Evolutionary conservation across 2,113 vertebrate species (phyloP), one percentile per base, ranked within the genome.

Genomic region (Ranitomeya variabilis): DNA sequence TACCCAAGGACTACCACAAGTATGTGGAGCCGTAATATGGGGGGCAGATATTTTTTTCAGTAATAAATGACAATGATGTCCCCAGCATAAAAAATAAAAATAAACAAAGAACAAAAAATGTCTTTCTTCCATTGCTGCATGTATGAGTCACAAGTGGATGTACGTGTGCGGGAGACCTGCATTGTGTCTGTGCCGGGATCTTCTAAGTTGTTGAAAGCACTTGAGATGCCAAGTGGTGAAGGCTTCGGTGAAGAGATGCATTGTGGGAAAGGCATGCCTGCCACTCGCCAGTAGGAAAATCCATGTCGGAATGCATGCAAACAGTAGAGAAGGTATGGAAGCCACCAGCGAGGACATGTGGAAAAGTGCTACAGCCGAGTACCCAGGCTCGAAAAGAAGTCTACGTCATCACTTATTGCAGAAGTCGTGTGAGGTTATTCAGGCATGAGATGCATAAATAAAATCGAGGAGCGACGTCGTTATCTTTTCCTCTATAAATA

Each of bases 121-220:
- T 15, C 13, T 54, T 87, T 64, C 66, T 26, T 76, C 69, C 57
- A 18, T 31, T 79, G 45, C 74, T 67, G 60, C 6, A 66, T n/a
- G 37, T 16, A 16, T 15, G 11, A 54, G n/a, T 51, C 31, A 66
- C 23, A 64, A 67, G 59, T 78, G 51, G 37, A 66, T 57, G 23
- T 69, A 19, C 45, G 59, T 71, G 73, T 85, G 55, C 51, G 54
- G 73, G 60, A 57, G 52, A 73, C 54, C 37, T 60, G 80, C 13
- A 54, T 83, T 64, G 57, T 52, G 18, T 74, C 81, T 78, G 59
- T 69, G 80, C 67, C 67, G 74, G 78, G 87, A 88, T 88, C 80
- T 83, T 60, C 55, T 15, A n/a, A 86, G 76, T 57, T 67, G 26
- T 64, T 80, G 86, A 87, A 78, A 80, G 51, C 67, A 62, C 79